Conservation (phyloP, 2,888 invertebrate species). For the Macrophya annulata region DNA sequence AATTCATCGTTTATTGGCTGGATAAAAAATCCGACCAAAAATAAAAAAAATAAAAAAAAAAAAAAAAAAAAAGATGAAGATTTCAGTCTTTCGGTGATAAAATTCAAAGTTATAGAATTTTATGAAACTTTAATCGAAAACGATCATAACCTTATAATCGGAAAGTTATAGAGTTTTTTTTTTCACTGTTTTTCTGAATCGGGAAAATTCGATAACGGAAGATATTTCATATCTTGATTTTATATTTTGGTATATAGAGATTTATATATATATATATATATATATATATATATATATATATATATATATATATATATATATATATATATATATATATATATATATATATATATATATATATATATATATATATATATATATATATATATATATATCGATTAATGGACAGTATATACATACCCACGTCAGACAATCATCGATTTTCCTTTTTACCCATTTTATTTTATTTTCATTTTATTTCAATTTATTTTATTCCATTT, state of each 20-base stretch:
- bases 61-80: neutral
- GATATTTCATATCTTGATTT: too few species aligned
- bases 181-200: too few species aligned
- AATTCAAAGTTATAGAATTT: neutral
- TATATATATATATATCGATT: neutral
- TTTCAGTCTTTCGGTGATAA: neutral
- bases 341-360: neutral
- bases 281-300: neutral
- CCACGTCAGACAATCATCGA: neutral
- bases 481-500: neutral
- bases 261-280: neutral
- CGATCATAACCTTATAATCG: too few species aligned
- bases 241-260: neutral
- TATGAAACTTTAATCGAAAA: too few species aligned
- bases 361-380: neutral
- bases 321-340: neutral
- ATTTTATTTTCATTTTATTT: neutral
- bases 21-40: neutral
- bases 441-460: neutral
- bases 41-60: neutral
- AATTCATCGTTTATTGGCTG: too few species aligned
- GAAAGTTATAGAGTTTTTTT: too few species aligned
- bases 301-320: neutral
- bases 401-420: constrained; percentile 20
- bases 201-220: too few species aligned